Base-by-base conservation (phyloP, 64 coral and sea anemone genomes). In the Porites australiensis region DNA sequence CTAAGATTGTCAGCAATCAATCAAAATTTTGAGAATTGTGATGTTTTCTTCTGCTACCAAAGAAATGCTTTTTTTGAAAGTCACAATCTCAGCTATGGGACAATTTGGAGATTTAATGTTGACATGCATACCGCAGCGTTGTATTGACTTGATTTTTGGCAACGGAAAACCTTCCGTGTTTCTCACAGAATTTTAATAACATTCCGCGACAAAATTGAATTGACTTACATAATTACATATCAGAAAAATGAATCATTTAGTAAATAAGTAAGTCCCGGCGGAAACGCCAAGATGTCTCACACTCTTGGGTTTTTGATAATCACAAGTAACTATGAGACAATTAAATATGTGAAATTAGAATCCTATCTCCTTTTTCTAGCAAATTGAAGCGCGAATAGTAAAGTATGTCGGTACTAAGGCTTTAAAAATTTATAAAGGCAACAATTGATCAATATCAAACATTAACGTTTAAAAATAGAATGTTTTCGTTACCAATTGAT, bases 401-500 rank as follows among this genome's bases (percentile, higher is more conserved):
- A 18, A 70, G 23, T n/a, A 65, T 52, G 63, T 37, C 46, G 64
- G 7, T 82, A 64, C 79, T 44, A 10, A 13, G 16, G 62, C 58
- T 88, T 75, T 37, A 13, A 37, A 50, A 88, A 58, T 58, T 46
- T 70, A 15, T 82, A 55, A 63, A 75, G 46, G 22, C 58, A 69
- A 89, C 88, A 85, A 75, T 89, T 89, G 92, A 94, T 94, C 79
- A 94, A 94, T 94, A 94, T 94, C 92, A 83, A 66, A 62, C 70
- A 94, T 89, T 89, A 55, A 77, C 76, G 87, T 72, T 75, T 82
- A 89, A 94, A 94, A 94, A 94, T 89, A 94, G 70, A 79, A 72
- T 62, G 74, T 87, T 86, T 94, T 89, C 61, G 87, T 94, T 88
- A 83, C 70, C 82, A 94, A 83, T 60, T 75, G 54, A 71, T 77